Percentiles rank a stretch among this genome's conserved stretches.
Evolutionary conservation across 2,113 vertebrate genomes (phyloP).

Genomic region (Corythoichthys intestinalis): DNA sequence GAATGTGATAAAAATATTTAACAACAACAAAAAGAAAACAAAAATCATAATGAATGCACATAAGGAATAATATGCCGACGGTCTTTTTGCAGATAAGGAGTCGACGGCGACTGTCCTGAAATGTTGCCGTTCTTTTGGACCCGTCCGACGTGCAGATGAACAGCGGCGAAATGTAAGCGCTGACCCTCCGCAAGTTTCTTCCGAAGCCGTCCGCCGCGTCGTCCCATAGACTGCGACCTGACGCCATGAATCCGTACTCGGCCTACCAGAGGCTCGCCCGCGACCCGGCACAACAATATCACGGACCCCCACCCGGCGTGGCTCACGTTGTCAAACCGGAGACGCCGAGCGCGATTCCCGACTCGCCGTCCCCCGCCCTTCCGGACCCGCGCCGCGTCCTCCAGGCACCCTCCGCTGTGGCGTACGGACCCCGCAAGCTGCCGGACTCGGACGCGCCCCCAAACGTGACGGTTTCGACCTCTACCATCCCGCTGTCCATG

Average conservation of each 20-base stretch:
- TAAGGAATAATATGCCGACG: too few species aligned
- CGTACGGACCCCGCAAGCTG: slow-evolving; percentile 87
- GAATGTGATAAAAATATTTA: too few species aligned
- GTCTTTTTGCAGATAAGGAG: too few species aligned
- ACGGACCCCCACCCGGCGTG: slow-evolving; percentile 51
- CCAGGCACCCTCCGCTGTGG: slow-evolving; percentile 63
- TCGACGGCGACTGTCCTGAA: too few species aligned
- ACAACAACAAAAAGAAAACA: too few species aligned
- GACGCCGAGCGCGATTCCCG: slow-evolving; percentile 54
- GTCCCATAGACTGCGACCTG: slow-evolving; percentile 63
- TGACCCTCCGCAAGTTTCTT: too few species aligned
- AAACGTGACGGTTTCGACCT: slow-evolving; percentile 99
- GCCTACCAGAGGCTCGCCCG: slow-evolving; percentile 53
- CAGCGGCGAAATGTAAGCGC: too few species aligned
- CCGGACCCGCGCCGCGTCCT: slow-evolving; percentile 62
- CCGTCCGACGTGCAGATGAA: too few species aligned
- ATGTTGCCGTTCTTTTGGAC: not conserved
- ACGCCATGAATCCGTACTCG: slow-evolving; percentile 86
- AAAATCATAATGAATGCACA: too few species aligned
- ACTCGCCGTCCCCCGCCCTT: slow-evolving; percentile 70
- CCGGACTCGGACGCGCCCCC: slow-evolving; percentile 93
- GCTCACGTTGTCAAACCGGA: slow-evolving; percentile 58
- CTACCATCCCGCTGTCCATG: slow-evolving; percentile 99
- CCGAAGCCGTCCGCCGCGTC: too few species aligned
- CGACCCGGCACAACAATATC: slow-evolving; percentile 42